Percentiles rank a stretch among this genome's conserved stretches.
Evolutionary conservation across 2,113 vertebrate species (phyloP).

Genomic region (Helogale parvula): DNA sequence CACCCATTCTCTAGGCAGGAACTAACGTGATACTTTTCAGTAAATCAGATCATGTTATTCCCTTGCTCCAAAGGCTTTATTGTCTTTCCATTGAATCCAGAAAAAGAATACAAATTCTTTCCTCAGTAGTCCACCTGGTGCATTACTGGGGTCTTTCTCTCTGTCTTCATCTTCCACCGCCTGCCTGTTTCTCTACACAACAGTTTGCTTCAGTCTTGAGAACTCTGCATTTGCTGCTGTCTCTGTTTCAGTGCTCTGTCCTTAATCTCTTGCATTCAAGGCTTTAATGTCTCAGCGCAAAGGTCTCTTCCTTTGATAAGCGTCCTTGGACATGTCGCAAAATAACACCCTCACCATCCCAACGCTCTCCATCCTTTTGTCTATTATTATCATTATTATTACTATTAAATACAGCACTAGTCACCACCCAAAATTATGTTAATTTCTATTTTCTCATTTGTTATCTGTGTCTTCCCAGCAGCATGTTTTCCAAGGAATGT

Average conservation of each 20-base stretch:
- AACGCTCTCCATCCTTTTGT: not conserved
- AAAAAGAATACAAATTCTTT: slow-evolving; percentile 28
- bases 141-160: not conserved
- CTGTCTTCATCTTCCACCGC: not conserved
- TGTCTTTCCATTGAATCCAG: not conserved
- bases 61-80: slow-evolving; percentile 11
- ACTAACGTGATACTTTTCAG: not conserved
- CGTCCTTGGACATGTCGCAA: not conserved
- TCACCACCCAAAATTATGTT: not conserved
- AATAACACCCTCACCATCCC: not conserved
- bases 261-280: not conserved
- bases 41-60: slow-evolving; percentile 4
- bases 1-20: not conserved
- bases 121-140: not conserved
- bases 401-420: not conserved
- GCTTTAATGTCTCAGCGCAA: not conserved
- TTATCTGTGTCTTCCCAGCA: not conserved
- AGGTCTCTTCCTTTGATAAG: not conserved
- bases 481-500: not conserved
- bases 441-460: slow-evolving; percentile 18
- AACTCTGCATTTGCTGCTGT: not conserved
- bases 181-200: not conserved
- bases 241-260: not conserved
- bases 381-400: not conserved
- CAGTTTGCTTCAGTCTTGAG: not conserved